Conservation (phyloP, 2,888 invertebrate species). For the Phytoseiulus persimilis region DNA sequence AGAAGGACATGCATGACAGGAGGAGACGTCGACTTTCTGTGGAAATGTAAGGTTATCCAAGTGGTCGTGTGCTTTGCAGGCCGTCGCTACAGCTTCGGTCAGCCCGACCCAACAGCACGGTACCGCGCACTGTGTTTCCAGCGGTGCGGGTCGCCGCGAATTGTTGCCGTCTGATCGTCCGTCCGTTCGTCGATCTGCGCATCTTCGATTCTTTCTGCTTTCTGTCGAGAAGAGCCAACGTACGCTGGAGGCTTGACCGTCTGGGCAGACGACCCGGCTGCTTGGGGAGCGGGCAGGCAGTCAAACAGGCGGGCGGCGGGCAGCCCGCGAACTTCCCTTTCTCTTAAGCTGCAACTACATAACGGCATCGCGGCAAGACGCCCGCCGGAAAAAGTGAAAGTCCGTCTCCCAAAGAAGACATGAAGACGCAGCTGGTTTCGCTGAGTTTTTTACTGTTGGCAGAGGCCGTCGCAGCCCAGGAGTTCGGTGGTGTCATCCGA, state of each 20-base stretch:
- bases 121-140: neutral
- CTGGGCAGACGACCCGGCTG: neutral
- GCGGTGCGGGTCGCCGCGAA: neutral
- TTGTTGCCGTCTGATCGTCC: neutral
- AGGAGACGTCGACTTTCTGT: neutral
- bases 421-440: slow-evolving; percentile 12
- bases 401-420: neutral
- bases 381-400: slow-evolving; percentile 38
- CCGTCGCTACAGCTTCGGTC: neutral
- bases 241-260: neutral
- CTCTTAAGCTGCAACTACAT: slow-evolving; percentile 26
- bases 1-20: neutral
- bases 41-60: neutral
- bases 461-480: slow-evolving; percentile 13
- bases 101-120: neutral
- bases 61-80: neutral
- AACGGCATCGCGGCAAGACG: slow-evolving; percentile 23
- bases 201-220: neutral
- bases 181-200: neutral
- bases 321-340: neutral
- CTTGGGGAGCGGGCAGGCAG: neutral
- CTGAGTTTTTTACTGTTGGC: neutral
- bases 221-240: neutral
- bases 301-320: neutral
- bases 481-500: slow-evolving; percentile 6